Evolutionary conservation across 2,888 invertebrate genomes (phyloP).

Genomic region (Gasteruption jaculator): DNA sequence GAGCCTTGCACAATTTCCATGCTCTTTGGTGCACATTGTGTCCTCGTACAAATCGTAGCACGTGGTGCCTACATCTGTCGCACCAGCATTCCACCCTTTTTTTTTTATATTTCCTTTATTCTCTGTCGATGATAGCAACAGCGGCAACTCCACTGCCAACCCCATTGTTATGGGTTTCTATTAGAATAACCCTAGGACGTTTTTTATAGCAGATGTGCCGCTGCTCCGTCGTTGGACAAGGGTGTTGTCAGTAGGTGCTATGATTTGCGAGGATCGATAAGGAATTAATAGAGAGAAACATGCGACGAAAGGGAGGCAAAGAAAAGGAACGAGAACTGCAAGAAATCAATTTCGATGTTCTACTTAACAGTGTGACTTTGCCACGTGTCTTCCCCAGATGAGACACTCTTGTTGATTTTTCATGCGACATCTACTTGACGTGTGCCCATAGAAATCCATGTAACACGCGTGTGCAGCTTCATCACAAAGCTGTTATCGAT

Average conservation of each 20-base stretch:
- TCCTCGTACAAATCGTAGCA: conserved; percentile 34
- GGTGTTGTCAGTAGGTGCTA: conserved; percentile 23
- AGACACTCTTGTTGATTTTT: conserved; percentile 25
- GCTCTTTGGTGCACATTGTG: conserved; percentile 35
- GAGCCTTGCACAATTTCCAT: conserved; percentile 40
- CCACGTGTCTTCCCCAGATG: conserved; percentile 15
- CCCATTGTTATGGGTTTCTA: conserved; percentile 20
- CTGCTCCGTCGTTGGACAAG: conserved; percentile 25
- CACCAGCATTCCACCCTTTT: conserved; percentile 27
- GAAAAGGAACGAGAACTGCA: neutral
- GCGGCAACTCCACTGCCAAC: conserved; percentile 10
- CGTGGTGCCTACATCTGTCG: conserved; percentile 46
- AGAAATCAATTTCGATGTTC: conserved; percentile 18
- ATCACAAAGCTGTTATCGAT: too few relatives aligned
- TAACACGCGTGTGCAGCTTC: conserved; percentile 5
- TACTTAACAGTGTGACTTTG: conserved; percentile 15
- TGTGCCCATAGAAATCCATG: conserved; percentile 26
- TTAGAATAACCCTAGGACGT: conserved; percentile 36
- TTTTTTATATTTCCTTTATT: conserved; percentile 24
- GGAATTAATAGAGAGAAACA: neutral
- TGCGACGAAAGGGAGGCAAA: neutral
- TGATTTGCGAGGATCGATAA: conserved; percentile 20
- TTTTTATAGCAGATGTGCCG: conserved; percentile 31
- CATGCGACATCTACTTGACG: conserved; percentile 36
- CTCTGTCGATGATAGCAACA: too few relatives aligned